Evolutionary conservation across 2,888 invertebrate species (phyloP).

Genomic region (Heliconius erato): DNA sequence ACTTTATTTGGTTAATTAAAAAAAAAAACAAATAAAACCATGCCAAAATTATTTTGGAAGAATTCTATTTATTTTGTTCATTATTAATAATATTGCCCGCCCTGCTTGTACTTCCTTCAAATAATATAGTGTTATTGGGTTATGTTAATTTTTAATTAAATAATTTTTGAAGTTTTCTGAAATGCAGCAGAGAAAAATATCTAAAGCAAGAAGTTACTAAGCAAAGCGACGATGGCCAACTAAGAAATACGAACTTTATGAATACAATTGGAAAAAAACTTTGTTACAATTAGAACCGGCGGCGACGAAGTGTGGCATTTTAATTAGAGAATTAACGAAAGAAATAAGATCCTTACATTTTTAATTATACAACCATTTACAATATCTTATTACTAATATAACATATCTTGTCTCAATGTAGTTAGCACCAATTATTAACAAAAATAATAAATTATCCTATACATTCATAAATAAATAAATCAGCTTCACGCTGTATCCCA

Average conservation of each 20-base stretch:
- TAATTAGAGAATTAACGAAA: conserved; percentile 2
- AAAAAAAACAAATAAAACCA: no score
- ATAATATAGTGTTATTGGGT: neutral
- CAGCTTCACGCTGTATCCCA: no score
- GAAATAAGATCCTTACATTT: conserved; percentile 9
- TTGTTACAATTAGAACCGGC: no score
- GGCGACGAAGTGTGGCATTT: neutral
- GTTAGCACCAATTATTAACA: no score
- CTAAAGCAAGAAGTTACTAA: neutral
- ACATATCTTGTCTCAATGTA: neutral
- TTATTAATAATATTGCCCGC: no score
- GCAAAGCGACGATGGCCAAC: conserved; percentile 22
- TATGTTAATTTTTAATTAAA: neutral
- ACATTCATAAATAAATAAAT: no score
- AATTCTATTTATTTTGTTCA: no score
- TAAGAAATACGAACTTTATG: conserved; percentile 23
- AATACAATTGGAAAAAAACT: conserved; percentile 23
- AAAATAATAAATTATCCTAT: no score
- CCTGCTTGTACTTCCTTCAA: neutral
- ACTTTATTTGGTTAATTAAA: no score
- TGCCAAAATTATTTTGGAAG: no score
- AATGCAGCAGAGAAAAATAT: conserved; percentile 17
- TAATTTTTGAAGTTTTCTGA: neutral
- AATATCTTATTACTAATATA: neutral
- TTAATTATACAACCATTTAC: neutral